Evolutionary conservation across 2,888 invertebrate genomes (phyloP), one percentile per base, ranked within the genome.

Genomic region (Hedya salicella): DNA sequence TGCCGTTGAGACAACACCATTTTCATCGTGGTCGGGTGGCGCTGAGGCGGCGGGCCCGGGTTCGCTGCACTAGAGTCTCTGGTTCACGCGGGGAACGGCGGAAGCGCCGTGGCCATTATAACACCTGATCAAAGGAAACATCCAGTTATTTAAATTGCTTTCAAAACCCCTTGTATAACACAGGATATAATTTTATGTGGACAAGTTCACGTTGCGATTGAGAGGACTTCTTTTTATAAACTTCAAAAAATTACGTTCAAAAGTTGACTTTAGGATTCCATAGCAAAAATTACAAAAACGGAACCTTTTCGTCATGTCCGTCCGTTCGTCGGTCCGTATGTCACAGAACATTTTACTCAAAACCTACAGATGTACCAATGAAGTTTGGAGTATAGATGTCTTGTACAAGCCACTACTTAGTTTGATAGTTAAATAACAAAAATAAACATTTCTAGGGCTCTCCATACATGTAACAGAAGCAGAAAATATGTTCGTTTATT

Each of bases 1-100:
- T 99, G 98, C 95, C 98, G 97, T 95, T 98, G 98, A 93, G 98
- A 98, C 95, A 99, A 95, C 95, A 98, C 98, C 98, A 99, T 99
- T 97, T 97, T 98, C 98, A 97, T 97, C 93, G 94, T 95, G 94
- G 92, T 93, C 83, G 93, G 85, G 85, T 81, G 81, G 79, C 84
- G 81, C 57, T 77, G 81, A 82, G 85, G 83, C 87, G 82, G 85
- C 83, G 79, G 81, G 85, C 86, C 87, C 82, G 76, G 77, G 82
- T 89, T 84, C 82, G 86, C 86, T 90, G 89, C 87, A 84, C 87
- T 81, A 82, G 85, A 86, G 87, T 89, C 87, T 89, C 80, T n/a
- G 81, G 75, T 83, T 91, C 89, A 91, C 87, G 86, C 91, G 78
- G 91, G 91, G 85, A 88, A 86, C 84, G 89, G 86, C 82, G 73